phyloP scores from a whole-genome alignment of 2,797 vertebrate genomes.

The Sphaeramia orbicularis region DNA sequence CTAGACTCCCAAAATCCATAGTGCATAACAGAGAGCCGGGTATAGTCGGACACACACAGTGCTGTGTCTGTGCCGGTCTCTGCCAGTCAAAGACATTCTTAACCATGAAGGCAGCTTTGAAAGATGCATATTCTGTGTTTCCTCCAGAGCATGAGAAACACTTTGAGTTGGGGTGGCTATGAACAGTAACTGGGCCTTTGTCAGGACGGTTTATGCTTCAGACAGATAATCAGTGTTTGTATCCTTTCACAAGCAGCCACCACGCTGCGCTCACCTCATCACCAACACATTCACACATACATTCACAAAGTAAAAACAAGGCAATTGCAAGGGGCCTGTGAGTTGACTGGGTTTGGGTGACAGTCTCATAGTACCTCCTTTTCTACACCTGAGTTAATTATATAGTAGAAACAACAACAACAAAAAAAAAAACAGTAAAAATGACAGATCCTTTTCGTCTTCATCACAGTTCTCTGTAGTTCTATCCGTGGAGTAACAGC shows the following conservation, averaged over 20 bases:
- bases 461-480: conserved; percentile 25
- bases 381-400: conserved; percentile 83
- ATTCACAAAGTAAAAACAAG: conserved; percentile 81
- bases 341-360: conserved; percentile 50
- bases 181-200: conserved; percentile 33
- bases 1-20: conserved; percentile 73
- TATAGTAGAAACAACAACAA: conserved; percentile 56
- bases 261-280: conserved; percentile 48
- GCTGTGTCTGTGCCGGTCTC: conserved; percentile 37
- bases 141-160: conserved; percentile 45
- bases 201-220: conserved; percentile 42
- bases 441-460: conserved; percentile 18
- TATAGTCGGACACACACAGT: conserved; percentile 37
- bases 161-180: conserved; percentile 40
- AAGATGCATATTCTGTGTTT: conserved; percentile 66
- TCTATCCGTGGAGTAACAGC: conserved; percentile 37
- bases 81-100: conserved; percentile 72
- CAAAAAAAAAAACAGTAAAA: conserved; percentile 47
- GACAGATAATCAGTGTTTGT: conserved; percentile 45
- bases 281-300: conserved; percentile 76
- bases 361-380: conserved; percentile 74
- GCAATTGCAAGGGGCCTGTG: conserved; percentile 68
- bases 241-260: conserved; percentile 44
- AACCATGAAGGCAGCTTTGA: conserved; percentile 73
- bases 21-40: conserved; percentile 76